Percentiles rank a stretch among this genome's conserved stretches.
Evolutionary conservation across 37 sponge, comb jelly and placozoan genomes (phyloP).

Genomic region (Lycopodina hypogea): DNA sequence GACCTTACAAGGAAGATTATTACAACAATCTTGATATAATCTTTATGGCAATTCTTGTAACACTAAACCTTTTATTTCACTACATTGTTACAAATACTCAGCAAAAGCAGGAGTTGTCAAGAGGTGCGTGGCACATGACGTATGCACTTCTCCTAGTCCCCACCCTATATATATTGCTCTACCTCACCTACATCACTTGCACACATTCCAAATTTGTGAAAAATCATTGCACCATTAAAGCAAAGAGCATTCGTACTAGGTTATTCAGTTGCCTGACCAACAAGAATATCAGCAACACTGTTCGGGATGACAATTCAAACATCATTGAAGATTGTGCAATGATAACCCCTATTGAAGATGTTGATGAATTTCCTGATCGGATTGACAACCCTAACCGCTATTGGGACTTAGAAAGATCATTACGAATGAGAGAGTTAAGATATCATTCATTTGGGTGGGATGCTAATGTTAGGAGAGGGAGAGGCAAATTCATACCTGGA

Average conservation of each 20-base stretch:
- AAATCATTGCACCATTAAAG: not conserved
- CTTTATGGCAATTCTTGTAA: conserved; percentile 12
- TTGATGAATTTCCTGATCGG: conserved; percentile 11
- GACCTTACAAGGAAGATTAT: conserved; percentile 40
- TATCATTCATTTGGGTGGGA: not conserved
- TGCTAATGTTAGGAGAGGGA: not conserved
- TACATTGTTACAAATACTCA: not conserved
- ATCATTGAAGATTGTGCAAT: not conserved
- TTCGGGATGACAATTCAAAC: not conserved
- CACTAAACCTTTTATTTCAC: not conserved
- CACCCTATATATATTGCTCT: conserved; percentile 3
- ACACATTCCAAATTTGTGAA: not conserved
- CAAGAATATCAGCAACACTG: not conserved
- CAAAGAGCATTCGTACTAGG: not conserved
- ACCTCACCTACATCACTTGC: not conserved
- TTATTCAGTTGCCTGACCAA: not conserved
- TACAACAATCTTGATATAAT: conserved; percentile 27
- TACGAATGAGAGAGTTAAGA: not conserved
- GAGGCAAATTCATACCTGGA: not conserved
- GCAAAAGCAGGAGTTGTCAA: not conserved
- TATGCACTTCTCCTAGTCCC: conserved; percentile 10
- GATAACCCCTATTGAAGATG: not conserved
- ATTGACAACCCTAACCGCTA: conserved; percentile 22
- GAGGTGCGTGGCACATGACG: not conserved
- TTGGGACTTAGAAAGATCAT: not conserved